phyloP scores from a whole-genome alignment of 2,888 invertebrate species.

The Thyatira batis region DNA sequence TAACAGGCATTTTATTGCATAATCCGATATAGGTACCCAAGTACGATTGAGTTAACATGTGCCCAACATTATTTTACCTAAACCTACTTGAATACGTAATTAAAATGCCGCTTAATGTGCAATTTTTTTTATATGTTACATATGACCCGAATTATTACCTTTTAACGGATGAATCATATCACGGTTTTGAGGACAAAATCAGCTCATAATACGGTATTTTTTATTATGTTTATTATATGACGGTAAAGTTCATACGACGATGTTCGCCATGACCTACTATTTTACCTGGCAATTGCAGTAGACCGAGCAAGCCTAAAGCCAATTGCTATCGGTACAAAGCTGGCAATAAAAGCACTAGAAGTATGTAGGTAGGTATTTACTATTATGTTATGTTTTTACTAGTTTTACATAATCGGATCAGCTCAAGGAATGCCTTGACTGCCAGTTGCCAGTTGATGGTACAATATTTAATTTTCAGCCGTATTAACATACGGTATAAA shows the following conservation, averaged over 20 bases:
- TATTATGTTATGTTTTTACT: too few relatives aligned
- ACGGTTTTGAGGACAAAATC: neutral
- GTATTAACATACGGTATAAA: too few relatives aligned
- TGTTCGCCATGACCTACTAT: conserved; percentile 47
- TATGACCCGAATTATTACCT: neutral
- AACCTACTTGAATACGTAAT: neutral
- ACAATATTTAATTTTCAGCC: too few relatives aligned
- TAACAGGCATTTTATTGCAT: neutral
- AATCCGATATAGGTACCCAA: neutral
- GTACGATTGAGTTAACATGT: neutral
- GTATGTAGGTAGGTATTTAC: too few relatives aligned
- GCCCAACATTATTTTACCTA: neutral
- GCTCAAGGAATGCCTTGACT: too few relatives aligned
- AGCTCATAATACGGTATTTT: neutral
- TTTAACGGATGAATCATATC: neutral
- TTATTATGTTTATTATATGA: conserved; percentile 6
- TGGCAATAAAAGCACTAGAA: conserved; percentile 1
- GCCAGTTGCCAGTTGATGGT: too few relatives aligned
- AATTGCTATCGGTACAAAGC: conserved; percentile 1
- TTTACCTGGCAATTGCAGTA: conserved; percentile 29
- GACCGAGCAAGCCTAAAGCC: conserved; percentile 6
- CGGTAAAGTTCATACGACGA: conserved; percentile 25
- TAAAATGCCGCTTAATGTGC: neutral
- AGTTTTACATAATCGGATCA: too few relatives aligned
- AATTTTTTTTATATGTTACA: neutral